Base-by-base conservation (phyloP, 2,888 invertebrate genomes). In the Tubiluchus corallicola region DNA sequence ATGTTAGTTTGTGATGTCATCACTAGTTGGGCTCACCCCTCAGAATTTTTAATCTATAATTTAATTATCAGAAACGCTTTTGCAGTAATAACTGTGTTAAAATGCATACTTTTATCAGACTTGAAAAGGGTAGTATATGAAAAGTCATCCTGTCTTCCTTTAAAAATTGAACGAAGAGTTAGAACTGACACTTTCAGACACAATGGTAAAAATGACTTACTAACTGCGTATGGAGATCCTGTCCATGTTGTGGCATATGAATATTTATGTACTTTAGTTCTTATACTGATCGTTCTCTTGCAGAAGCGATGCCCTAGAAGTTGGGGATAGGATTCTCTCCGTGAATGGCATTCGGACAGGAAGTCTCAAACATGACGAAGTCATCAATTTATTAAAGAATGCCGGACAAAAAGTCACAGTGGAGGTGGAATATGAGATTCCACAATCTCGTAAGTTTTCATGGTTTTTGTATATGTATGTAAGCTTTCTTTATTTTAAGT, bases 401-500 rank as follows among this genome's bases (percentile, higher is more conserved):
- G 76, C 78, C 16, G 77, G 77, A 50, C 75, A 74, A 48, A 70
- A 76, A 44, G 79, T 82, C 4, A 70, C 77, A n/a, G 66, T 84
- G 55, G 82, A 83, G 66, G 75, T 83, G 50, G 82, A 82, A 59
- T 84, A 83, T 64, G 77, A 79, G 49, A 71, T 83, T 60, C 82
- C 82, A 20, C 77, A 78, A 58, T 76, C 77, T 64, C 76, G 82
- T 82, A 63, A 74, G 73, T 68, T 37, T 39, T 39, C 29, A 52
- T 50, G 21, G 3, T 17, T 15, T 41, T 17, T 15, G 21, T n/a
- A 4, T 39, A 19, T 43, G 15, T 37, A 17, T 19, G 16, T 37
- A 13, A 1, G 16, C 5, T 17, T 20, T 9, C 13, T 15, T 5
- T 9, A 37, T 29, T 40, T 5, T 5, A 9, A 9, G 15, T n/a